A percentile compares a stretch with the other conserved stretches of the same genome.
Evolutionary conservation across 2,888 invertebrate species (phyloP).

Genomic region (Harmothoe impar): DNA sequence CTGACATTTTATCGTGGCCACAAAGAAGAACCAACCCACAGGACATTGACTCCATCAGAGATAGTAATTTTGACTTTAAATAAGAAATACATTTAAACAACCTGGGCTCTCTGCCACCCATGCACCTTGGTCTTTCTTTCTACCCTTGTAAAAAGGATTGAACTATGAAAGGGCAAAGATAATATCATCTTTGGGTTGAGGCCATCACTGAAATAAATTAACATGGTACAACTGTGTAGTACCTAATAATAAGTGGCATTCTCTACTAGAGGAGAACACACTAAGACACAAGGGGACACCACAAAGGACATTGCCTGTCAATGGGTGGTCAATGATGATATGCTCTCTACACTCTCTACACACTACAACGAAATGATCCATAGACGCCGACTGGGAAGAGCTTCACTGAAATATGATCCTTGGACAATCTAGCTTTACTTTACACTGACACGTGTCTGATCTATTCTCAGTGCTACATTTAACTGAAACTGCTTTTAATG

Average conservation of each 20-base stretch:
- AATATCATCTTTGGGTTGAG: slow-evolving; percentile 62
- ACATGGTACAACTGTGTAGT: slow-evolving; percentile 5
- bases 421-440: too few species aligned
- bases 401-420: too few species aligned
- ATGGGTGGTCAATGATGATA: neutral
- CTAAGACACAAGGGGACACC: neutral
- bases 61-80: too few species aligned
- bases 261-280: neutral
- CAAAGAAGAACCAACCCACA: slow-evolving; percentile 56
- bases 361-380: slow-evolving; percentile 16
- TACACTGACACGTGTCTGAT: too few species aligned
- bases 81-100: slow-evolving; percentile 24
- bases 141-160: slow-evolving; percentile 9
- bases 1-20: slow-evolving; percentile 17
- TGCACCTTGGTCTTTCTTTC: slow-evolving; percentile 9
- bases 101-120: slow-evolving; percentile 43
- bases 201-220: slow-evolving; percentile 61
- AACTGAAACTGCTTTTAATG: too few species aligned
- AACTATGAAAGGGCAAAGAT: slow-evolving; percentile 55
- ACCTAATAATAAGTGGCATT: neutral
- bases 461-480: too few species aligned
- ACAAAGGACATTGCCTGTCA: neutral
- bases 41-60: neutral
- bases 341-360: neutral
- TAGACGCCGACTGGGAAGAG: neutral